Conservation (phyloP, 2,888 invertebrate species). For the Buathra laborator region DNA sequence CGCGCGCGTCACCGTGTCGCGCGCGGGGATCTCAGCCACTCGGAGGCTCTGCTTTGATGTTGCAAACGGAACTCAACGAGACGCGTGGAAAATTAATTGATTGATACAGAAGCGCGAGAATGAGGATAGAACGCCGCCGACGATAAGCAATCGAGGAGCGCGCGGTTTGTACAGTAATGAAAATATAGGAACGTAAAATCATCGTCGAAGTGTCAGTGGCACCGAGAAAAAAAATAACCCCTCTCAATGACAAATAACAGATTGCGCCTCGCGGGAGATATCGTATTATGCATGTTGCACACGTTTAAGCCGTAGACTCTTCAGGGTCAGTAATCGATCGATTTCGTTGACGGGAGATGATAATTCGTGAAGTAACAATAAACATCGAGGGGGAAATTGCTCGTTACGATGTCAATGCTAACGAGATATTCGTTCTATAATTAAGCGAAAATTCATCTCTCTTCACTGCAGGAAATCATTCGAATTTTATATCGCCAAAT, state of each 20-base stretch:
- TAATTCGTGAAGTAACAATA: conserved; percentile 58
- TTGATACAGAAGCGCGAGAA: background rate
- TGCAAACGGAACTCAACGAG: background rate
- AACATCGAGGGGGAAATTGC: conserved; percentile 33
- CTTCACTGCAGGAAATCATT: background rate
- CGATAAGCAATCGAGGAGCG: background rate
- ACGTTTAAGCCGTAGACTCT: conserved; percentile 4
- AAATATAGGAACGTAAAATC: conserved; percentile 13
- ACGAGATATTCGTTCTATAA: background rate
- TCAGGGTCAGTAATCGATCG: conserved; percentile 63
- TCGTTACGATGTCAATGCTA: conserved; percentile 12
- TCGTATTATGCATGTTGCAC: conserved; percentile 15
- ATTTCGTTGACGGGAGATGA: conserved; percentile 39
- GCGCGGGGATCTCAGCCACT: background rate
- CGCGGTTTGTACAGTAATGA: background rate
- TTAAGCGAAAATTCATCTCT: background rate
- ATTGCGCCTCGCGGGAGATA: conserved; percentile 36
- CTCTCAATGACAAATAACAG: background rate
- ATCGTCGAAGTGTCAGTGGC: conserved; percentile 48
- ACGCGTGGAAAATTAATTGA: background rate
- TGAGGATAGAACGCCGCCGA: background rate
- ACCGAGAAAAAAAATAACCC: conserved; percentile 19
- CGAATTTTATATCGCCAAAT: background rate
- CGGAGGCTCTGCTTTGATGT: background rate
- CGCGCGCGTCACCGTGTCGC: background rate